Conservation (phyloP, 1,140 invertebrate species). For the Microvelia longipes region DNA sequence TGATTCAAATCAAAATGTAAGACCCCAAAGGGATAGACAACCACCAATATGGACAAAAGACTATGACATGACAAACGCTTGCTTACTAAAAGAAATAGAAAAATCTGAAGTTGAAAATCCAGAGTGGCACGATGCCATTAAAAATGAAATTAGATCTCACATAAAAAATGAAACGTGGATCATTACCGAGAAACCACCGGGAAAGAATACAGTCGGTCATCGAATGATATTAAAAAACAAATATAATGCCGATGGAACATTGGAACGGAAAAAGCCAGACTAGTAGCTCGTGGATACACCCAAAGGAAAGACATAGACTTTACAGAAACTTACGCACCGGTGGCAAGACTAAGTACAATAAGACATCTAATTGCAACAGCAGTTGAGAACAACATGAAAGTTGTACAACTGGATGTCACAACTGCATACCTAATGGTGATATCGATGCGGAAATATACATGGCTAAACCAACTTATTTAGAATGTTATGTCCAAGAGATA, state of each 20-base stretch:
- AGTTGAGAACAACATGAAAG: conserved; percentile 24
- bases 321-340: neutral
- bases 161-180: neutral
- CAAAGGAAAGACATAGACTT: neutral
- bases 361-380: conserved; percentile 28
- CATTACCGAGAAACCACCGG: neutral
- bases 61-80: conserved; percentile 7
- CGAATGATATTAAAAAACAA: too few relatives aligned
- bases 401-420: conserved; percentile 29
- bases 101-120: neutral
- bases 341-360: conserved; percentile 19
- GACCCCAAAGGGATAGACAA: neutral
- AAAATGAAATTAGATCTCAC: neutral
- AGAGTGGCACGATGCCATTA: neutral
- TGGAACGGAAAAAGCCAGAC: neutral
- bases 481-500: neutral
- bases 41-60: neutral
- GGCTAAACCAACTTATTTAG: neutral
- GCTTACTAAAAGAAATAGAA: neutral
- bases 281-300: neutral
- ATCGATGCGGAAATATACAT: conserved; percentile 25
- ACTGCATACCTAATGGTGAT: conserved; percentile 32
- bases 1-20: neutral
- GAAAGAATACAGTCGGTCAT: neutral
- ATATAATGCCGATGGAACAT: neutral